A percentile compares a stretch with the other conserved stretches of the same genome.
Evolutionary conservation across 1,140 invertebrate species (phyloP).

Genomic region (Drosophila kepulauana): DNA sequence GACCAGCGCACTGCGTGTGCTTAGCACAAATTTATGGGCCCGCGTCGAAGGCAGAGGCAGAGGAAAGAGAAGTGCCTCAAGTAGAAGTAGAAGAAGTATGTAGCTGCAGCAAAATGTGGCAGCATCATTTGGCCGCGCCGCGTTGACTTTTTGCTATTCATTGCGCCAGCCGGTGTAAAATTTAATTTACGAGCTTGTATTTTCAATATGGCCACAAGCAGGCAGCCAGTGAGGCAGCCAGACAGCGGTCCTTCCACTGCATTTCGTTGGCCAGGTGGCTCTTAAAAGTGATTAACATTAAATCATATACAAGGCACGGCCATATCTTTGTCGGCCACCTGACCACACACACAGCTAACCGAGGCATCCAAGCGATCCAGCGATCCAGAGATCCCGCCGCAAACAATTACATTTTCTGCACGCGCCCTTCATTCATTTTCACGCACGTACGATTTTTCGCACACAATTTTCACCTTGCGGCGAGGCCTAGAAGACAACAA

Average conservation of each 20-base stretch:
- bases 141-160: conserved; percentile 66
- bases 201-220: conserved; percentile 66
- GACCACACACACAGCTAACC: conserved; percentile 52
- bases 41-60: conserved; percentile 11
- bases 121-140: conserved; percentile 65
- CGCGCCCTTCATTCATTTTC: conserved; percentile 72
- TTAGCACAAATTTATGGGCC: conserved; percentile 77
- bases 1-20: conserved; percentile 78
- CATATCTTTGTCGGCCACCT: conserved; percentile 75
- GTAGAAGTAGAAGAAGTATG: not conserved
- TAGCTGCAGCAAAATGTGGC: conserved; percentile 29
- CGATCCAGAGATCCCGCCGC: conserved; percentile 16
- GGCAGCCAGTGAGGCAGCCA: not conserved
- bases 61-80: too few relatives aligned
- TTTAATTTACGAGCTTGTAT: conserved; percentile 82
- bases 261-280: conserved; percentile 22
- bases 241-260: not conserved
- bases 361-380: not conserved
- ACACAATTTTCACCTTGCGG: conserved; percentile 80
- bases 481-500: conserved; percentile 28
- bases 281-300: conserved; percentile 82
- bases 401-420: conserved; percentile 74
- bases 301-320: conserved; percentile 64
- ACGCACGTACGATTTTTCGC: conserved; percentile 81
- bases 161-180: conserved; percentile 73